Evolutionary conservation across 2,888 invertebrate genomes (phyloP).

Genomic region (Dermolepida albohirtum): DNA sequence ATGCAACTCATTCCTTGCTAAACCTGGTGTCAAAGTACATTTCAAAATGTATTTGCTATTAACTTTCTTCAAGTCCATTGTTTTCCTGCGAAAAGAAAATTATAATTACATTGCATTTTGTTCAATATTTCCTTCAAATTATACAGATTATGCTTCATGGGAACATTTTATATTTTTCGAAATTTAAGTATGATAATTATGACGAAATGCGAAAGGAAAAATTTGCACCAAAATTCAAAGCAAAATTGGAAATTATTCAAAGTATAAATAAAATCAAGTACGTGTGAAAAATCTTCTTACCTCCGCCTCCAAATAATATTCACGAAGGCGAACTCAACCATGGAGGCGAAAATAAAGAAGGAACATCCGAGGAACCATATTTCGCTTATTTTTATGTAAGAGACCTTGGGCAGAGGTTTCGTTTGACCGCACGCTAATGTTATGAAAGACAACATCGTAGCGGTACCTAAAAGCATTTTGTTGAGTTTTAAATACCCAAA

Average conservation of each 20-base stretch:
- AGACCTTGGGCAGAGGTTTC: conserved; percentile 88
- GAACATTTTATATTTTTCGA: too few species aligned
- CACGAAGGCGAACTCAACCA: conserved; percentile 90
- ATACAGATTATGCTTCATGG: too few species aligned
- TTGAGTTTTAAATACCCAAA: neutral
- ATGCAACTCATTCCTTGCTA: conserved; percentile 78
- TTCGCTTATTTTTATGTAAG: conserved; percentile 90
- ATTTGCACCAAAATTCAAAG: too few species aligned
- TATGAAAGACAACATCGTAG: conserved; percentile 89
- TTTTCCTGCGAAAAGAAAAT: conserved; percentile 65
- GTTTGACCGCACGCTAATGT: conserved; percentile 87
- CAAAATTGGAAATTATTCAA: too few species aligned
- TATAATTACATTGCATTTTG: too few species aligned
- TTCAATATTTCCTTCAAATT: too few species aligned
- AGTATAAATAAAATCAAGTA: too few species aligned
- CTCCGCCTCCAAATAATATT: conserved; percentile 89
- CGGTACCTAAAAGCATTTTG: conserved; percentile 72
- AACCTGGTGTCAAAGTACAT: conserved; percentile 83
- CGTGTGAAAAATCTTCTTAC: conserved; percentile 65
- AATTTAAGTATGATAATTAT: too few species aligned
- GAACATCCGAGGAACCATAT: conserved; percentile 90
- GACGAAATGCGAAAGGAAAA: too few species aligned
- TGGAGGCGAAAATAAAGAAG: conserved; percentile 85
- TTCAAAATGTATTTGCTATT: conserved; percentile 87
- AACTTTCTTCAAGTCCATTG: conserved; percentile 77